These are phyloP conservation scores for Dinothrombium tinctorium DNA, from an alignment of 1,140 invertebrate genomes.

Conservation along the genomic window DNA sequence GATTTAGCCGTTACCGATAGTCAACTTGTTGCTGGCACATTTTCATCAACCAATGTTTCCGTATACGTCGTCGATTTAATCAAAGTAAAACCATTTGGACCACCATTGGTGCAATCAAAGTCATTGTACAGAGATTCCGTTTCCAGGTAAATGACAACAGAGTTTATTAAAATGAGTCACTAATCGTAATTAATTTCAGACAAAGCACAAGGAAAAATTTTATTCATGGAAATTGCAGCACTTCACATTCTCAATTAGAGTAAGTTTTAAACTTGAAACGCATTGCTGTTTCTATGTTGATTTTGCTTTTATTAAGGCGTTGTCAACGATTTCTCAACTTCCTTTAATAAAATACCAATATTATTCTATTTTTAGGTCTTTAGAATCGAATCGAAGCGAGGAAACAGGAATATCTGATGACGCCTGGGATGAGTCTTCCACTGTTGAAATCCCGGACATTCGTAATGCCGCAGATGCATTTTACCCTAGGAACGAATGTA, in stretches of 20 bases:
- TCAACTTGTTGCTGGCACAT: slow-evolving; percentile 67
- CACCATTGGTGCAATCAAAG: slow-evolving; percentile 1
- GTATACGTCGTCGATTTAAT: slow-evolving; percentile 61
- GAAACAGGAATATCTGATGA: slow-evolving; percentile 42
- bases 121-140: not conserved
- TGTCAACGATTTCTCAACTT: no score
- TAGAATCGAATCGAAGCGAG: slow-evolving; percentile 21
- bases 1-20: slow-evolving; percentile 67
- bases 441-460: slow-evolving; percentile 48
- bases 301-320: no score
- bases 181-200: not conserved
- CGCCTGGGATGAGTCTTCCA: slow-evolving; percentile 44
- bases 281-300: no score
- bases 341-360: not conserved
- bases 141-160: not conserved
- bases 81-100: slow-evolving; percentile 38
- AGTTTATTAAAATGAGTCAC: not conserved
- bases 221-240: slow-evolving; percentile 8
- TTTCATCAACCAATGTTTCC: slow-evolving; percentile 51
- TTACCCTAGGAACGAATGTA: slow-evolving; percentile 50
- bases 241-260: slow-evolving; percentile 10
- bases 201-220: slow-evolving; percentile 10
- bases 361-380: slow-evolving; percentile 6
- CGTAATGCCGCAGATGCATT: slow-evolving; percentile 60
- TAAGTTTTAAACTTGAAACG: slow-evolving; percentile 1